A percentile compares a stretch with the other conserved stretches of the same genome.
Conservation (phyloP, 2,888 invertebrate genomes). For the Lepeophtheirus nordmannii region DNA sequence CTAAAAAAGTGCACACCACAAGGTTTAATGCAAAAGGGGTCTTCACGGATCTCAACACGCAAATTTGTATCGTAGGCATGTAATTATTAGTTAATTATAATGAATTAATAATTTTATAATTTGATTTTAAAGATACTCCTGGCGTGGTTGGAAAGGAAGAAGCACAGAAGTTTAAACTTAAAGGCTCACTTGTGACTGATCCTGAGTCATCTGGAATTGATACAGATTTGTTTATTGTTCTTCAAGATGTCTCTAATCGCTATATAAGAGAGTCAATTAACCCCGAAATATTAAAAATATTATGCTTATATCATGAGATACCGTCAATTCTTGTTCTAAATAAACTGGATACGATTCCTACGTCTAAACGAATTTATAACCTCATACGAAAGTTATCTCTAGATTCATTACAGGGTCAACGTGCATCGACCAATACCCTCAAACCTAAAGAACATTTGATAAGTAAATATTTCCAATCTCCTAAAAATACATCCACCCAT, state of each 20-base stretch:
- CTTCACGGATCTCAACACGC: conserved; percentile 33
- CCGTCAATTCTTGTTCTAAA: conserved; percentile 10
- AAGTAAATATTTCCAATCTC: background rate
- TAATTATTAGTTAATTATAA: background rate
- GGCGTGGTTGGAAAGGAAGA: conserved; percentile 5
- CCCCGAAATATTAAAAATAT: background rate
- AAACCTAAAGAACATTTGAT: conserved; percentile 4
- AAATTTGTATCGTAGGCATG: conserved; percentile 30
- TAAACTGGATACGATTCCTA: conserved; percentile 14
- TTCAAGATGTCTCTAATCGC: conserved; percentile 11
- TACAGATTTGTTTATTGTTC: conserved; percentile 1
- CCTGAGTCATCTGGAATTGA: background rate
- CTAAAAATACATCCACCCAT: background rate
- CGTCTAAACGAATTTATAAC: background rate
- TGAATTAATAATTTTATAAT: background rate
- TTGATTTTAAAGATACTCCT: conserved; percentile 2
- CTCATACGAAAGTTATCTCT: conserved; percentile 9
- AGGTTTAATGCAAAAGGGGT: conserved; percentile 31
- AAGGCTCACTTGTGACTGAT: background rate
- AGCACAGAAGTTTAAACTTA: background rate
- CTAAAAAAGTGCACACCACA: conserved; percentile 24
- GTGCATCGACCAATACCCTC: background rate
- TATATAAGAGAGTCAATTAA: background rate
- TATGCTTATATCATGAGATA: conserved; percentile 6
- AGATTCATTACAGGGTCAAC: background rate